These are phyloP conservation scores for Podarcis cretensis DNA, from an alignment of 2,113 vertebrate genomes.

Conservation along the genomic window DNA sequence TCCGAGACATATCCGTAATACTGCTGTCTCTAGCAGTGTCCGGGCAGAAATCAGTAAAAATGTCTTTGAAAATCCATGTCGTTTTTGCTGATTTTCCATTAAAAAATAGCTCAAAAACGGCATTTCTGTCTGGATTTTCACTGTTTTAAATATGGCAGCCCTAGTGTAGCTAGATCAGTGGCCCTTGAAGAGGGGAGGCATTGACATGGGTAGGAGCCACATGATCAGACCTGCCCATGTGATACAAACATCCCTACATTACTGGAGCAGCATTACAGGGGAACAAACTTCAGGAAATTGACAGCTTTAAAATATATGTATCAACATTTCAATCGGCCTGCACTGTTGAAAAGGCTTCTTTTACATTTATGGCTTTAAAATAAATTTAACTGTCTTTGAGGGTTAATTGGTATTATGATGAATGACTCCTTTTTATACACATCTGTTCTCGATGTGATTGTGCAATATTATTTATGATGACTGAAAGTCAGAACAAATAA, in stretches of 20 bases:
- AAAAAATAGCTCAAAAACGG: no score
- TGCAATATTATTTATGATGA: neutral
- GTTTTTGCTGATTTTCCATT: no score
- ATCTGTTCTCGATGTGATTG: neutral
- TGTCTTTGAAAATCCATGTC: no score
- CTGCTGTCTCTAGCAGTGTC: no score
- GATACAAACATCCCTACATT: neutral
- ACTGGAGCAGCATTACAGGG: neutral
- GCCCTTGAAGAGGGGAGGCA: no score
- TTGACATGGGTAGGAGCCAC: neutral
- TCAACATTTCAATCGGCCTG: neutral
- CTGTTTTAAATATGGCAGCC: no score
- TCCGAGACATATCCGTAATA: no score
- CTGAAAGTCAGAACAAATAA: neutral
- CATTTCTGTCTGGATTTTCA: no score
- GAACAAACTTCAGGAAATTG: neutral
- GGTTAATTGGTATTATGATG: neutral
- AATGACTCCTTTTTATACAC: neutral
- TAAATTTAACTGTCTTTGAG: neutral
- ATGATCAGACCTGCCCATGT: neutral
- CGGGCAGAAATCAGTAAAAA: no score
- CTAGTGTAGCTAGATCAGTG: no score
- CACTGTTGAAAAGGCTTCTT: neutral
- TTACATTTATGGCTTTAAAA: neutral
- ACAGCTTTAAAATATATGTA: neutral